Evolutionary conservation across 2,113 vertebrate species (phyloP).

Genomic region (Beaufortia kweichowensis): DNA sequence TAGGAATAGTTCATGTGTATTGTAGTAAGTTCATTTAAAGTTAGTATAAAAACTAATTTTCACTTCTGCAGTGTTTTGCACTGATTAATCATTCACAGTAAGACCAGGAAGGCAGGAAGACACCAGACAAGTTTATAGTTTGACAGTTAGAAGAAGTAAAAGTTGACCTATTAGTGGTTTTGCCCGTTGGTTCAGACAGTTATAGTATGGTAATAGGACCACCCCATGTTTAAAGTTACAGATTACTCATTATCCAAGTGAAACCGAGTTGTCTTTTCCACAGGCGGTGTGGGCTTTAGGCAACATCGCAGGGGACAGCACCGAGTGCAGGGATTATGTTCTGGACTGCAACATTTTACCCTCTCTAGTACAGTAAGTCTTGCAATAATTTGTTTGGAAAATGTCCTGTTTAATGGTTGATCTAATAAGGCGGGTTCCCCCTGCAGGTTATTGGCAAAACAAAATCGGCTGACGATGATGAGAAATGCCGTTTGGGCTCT

Average conservation of each 20-base stretch:
- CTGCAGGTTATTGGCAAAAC: slow-evolving; percentile 90
- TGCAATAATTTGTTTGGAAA: neutral
- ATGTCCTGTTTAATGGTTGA: neutral
- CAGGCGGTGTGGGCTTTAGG: slow-evolving; percentile 98
- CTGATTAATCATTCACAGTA: too few relatives aligned
- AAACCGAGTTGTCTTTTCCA: slow-evolving; percentile 24
- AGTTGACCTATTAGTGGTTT: neutral
- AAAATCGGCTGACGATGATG: slow-evolving; percentile 97
- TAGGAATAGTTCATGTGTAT: too few relatives aligned
- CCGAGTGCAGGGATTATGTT: slow-evolving; percentile 96
- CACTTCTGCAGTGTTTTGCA: neutral
- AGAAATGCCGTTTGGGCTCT: slow-evolving; percentile 97
- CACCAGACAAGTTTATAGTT: neutral
- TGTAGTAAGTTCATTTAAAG: too few relatives aligned
- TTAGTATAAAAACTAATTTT: neutral
- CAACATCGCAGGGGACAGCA: slow-evolving; percentile 98
- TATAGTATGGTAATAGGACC: too few relatives aligned
- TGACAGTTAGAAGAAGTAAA: neutral
- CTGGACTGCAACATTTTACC: slow-evolving; percentile 96
- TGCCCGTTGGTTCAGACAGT: neutral
- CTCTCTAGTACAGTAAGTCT: slow-evolving; percentile 92
- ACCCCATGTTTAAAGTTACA: too few relatives aligned
- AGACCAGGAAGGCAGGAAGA: too few relatives aligned
- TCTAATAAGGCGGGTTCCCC: neutral
- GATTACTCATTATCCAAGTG: too few relatives aligned